These are phyloP conservation scores for Discoglossus pictus DNA, from an alignment of 2,797 vertebrate species.

Conservation along the genomic window DNA sequence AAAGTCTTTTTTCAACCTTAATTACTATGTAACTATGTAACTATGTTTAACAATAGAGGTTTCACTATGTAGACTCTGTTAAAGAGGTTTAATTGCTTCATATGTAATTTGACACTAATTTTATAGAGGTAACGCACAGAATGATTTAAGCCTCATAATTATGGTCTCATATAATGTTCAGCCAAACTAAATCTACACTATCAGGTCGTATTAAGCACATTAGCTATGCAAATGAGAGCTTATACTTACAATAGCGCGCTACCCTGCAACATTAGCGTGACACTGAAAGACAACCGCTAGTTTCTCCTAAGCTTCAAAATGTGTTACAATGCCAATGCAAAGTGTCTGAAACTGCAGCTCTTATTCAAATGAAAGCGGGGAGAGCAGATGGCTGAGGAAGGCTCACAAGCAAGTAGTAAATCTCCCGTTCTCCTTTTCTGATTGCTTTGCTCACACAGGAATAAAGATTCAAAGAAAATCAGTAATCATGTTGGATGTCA, in stretches of 20 bases:
- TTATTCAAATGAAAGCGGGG: constrained; percentile 85
- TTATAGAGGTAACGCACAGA: neutral
- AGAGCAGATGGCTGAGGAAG: constrained; percentile 83
- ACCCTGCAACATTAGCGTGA: constrained; percentile 52
- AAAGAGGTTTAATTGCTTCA: too few relatives aligned
- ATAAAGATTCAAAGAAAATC: constrained; percentile 94
- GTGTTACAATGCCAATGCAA: constrained; percentile 63
- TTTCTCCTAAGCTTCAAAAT: constrained; percentile 68
- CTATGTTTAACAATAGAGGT: neutral
- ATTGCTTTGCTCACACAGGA: constrained; percentile 88
- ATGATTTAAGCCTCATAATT: constrained; percentile 1
- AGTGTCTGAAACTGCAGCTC: constrained; percentile 77
- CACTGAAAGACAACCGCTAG: constrained; percentile 68
- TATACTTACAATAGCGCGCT: constrained; percentile 57
- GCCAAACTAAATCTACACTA: constrained; percentile 58
- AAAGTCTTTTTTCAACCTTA: too few relatives aligned
- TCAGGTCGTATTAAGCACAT: constrained; percentile 22
- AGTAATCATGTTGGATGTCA: constrained; percentile 89
- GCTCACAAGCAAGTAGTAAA: constrained; percentile 83
- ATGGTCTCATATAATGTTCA: constrained; percentile 58
- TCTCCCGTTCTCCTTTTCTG: constrained; percentile 86
- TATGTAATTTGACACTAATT: too few relatives aligned
- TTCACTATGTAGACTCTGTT: too few relatives aligned
- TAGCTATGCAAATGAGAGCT: constrained; percentile 58
- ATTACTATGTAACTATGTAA: neutral